Evolutionary conservation across 2,797 vertebrate species (phyloP), one percentile per base, ranked within the genome.

Genomic region (Cyclura pinguis): DNA sequence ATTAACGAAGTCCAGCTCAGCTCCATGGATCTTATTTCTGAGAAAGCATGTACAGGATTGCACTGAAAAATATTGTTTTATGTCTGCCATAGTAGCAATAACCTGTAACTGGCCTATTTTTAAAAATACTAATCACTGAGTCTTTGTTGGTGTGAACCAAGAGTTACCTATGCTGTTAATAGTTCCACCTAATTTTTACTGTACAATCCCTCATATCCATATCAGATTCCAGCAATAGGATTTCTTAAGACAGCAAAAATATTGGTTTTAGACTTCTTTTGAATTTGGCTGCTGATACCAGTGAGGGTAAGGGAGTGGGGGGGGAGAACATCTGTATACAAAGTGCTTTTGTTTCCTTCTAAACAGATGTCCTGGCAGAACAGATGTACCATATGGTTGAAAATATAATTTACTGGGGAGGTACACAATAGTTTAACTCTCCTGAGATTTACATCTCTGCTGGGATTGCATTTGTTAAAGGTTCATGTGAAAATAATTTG

Each of bases 291-390:
- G 82, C 92, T 91, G 93, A 96, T 94, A 95, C 94, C 93, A 93
- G 95, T 90, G 94, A 93, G 89, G 91, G 16, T 20, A 7, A 42
- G 64, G 92, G 94, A 95, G 8, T 9, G 91, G 92, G 95, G 92
- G 86, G 92, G 93, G 91, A 62, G 92, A 96, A 97, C 96, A 96
- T 96, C 97, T 96, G 95, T 93, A 92, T 93, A 97, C 96, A 97
- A 95, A 97, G 95, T 97, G 88, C 93, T 95, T 97, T 97, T 97
- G 97, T 98, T 96, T 96, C 89, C 91, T 92, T 93, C 85, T 83
- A 91, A 97, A 95, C 97, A 97, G 97, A 97, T 98, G 97, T 96
- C 94, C 95, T 96, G 95, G 96, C 97, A 96, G 95, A 89, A 95
- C 93, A 96, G 94, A 69, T 87, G 90, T 93, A 86, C 92, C 0